Evolutionary conservation across 2,888 invertebrate species (phyloP), one percentile per base, ranked within the genome.

Genomic region (Andrena flavipes): DNA sequence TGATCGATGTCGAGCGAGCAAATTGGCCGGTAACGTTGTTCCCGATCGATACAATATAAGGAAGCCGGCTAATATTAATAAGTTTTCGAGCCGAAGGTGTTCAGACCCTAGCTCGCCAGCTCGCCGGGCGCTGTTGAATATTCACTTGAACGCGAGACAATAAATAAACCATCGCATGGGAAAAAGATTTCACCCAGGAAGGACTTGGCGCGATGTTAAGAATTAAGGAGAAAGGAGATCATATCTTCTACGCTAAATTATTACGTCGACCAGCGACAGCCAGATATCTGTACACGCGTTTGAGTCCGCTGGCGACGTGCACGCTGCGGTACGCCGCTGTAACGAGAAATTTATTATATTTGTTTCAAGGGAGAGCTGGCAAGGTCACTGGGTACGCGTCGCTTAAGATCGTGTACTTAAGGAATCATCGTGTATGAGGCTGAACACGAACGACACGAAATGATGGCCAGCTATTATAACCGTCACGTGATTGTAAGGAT

Each of bases 401-500:
- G 42, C 42, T 42, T 26, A 56, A 20, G 20, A 56, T 23, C 26
- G 54, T 23, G 8, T 20, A 20, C 54, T 60, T 30, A 29, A 56
- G 23, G n/a, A n/a, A 30, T 63, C 42, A 10, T n/a, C 33, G 48
- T 26, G 33, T 10, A 20, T 33, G 10, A 49, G n/a, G 2, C 16
- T 29, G 30, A 60, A 59, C 64, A 42, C 20, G 63, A 76, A 69
- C 33, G 29, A 65, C 20, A 26, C 13, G 23, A 49, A 72, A 62
- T 13, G 69, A 60, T 29, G 65, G 59, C 63, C 69, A 35, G 60
- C 54, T 75, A 74, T 80, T 68, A 30, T 29, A 51, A 48, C 48
- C 72, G 54, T 88, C 85, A 84, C 89, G 84, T 82, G 85, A 81
- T 73, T 69, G 48, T 56, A 73, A 64, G 73, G 64, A 81, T 81